phyloP scores from a whole-genome alignment of 2,888 invertebrate genomes.

The Parochlus steinenii region DNA sequence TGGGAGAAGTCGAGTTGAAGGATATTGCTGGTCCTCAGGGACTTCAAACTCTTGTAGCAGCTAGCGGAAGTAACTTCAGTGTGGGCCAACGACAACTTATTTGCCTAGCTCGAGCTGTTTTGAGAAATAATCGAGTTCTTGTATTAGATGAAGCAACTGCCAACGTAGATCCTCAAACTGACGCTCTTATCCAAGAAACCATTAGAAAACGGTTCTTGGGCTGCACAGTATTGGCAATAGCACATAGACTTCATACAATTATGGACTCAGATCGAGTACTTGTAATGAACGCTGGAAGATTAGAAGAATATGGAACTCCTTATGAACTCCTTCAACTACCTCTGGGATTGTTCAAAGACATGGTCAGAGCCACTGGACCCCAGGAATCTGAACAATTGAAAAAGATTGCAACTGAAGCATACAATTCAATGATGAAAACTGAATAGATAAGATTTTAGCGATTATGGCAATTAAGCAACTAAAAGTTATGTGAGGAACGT shows the following conservation, averaged over 20 bases:
- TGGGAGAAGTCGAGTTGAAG: constrained; percentile 52
- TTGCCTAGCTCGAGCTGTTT: constrained; percentile 67
- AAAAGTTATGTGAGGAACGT: background rate
- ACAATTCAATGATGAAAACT: too few species aligned
- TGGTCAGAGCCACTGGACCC: constrained; percentile 44
- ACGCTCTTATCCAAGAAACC: constrained; percentile 59
- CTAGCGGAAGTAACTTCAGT: constrained; percentile 42
- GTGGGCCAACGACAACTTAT: constrained; percentile 53
- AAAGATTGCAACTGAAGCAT: constrained; percentile 15
- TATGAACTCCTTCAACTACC: constrained; percentile 38
- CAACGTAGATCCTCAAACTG: constrained; percentile 49
- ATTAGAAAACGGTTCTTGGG: constrained; percentile 53
- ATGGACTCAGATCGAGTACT: constrained; percentile 74
- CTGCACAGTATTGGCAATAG: constrained; percentile 73
- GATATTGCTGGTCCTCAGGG: constrained; percentile 32
- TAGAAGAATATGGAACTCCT: constrained; percentile 50
- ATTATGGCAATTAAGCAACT: background rate
- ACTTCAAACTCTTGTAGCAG: constrained; percentile 35
- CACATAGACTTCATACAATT: constrained; percentile 75
- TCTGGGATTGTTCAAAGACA: constrained; percentile 39
- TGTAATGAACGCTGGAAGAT: constrained; percentile 59
- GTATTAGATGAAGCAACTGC: constrained; percentile 53
- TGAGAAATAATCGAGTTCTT: constrained; percentile 58
- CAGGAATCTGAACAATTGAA: constrained; percentile 16
- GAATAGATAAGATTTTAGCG: too few species aligned